Evolutionary conservation across 2,888 invertebrate species (phyloP), one percentile per base, ranked within the genome.

Genomic region (Zele albiditarsus): DNA sequence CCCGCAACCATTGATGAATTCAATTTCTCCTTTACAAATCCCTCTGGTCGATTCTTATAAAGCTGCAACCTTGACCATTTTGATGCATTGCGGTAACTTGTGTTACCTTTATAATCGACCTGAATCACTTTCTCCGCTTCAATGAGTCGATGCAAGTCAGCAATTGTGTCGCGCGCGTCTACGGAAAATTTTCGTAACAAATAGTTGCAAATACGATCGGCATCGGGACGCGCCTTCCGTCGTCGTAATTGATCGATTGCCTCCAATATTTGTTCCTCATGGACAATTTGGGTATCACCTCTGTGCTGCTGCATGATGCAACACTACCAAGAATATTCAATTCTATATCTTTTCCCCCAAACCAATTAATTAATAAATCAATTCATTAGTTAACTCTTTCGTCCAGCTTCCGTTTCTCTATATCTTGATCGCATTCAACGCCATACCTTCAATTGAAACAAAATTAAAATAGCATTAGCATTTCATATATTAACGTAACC

Each of bases 61-160:
- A 88, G 81, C 73, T 87, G 88, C 0, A 89, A 79, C n/a, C 88
- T 83, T 31, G 90, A 92, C 92, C 92, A 94, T 91, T 93, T 95
- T 69, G 94, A 93, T 66, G 95, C 94, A 90, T 95, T 95, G 83
- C 96, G 92, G 88, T 96, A 96, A 90, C 95, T 95, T 81, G 94
- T 94, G 90, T 93, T 95, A 84, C 96, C 96, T 90, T 96, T 96
- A 89, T 96, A 96, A 86, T 95, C 95, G 38, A 96, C 96, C 91
- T 95, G 95, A 80, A 94, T 92, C 73, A 96, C 94, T 82, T 93
- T 92, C 86, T 94, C 94, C 77, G 93, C 93, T 82, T 94, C 94
- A 16, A 95, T 92, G 84, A 96, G 93, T 87, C 93, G 92, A 87
- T 94, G 94, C 49, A 96, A 91, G 89, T 94, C 94, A 77, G 93